Base-by-base conservation (phyloP, 2,113 vertebrate genomes). In the Beaufortia kweichowensis region DNA sequence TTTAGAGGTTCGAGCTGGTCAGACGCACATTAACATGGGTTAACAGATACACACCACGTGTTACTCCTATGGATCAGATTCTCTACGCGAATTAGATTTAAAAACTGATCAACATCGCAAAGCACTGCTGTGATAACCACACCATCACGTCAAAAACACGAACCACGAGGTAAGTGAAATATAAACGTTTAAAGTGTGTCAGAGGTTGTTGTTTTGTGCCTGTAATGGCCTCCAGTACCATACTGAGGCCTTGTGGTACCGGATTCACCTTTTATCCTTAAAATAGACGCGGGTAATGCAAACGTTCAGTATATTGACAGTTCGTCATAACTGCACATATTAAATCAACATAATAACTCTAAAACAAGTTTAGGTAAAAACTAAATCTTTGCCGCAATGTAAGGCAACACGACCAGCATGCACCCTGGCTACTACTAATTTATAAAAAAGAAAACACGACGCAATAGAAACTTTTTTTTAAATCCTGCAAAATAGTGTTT, bases 31-130 rank as follows among this genome's bases (percentile, higher is more conserved):
- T 71, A 71, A 53, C 71, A 74, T 48, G 71, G 35, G 57, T 61
- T 61, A 59, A 55, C 69, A 53, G 7, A 15, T 11, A 35, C 9
- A 19, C 71, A 73, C 39, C 70, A 74, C 71, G 71, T 74, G 71
- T 21, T 61, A 6, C 19, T 61, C 17, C 24, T 41, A 11, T 15
- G 15, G 53, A 71, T 59, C 69, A 57, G 24, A 57, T 28, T 23
- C 21, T 26, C 21, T 24, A 0, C 31, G 1, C 2, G 23, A 3
- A 23, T 14, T 10, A n/a, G 6, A 53, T 41, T 71, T 28, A 24
- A 39, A 26, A 59, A 71, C 28, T 11, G 21, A 71, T 19, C 19
- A 56, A 19, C 33, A 41, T 3, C 53, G 33, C 14, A 41, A 0
- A 11, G 3, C 29, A 71, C 33, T 57, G 31, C 53, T 21, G 39